Evolutionary conservation across 2,113 vertebrate species (phyloP).

Genomic region (Argyrosomus japonicus): DNA sequence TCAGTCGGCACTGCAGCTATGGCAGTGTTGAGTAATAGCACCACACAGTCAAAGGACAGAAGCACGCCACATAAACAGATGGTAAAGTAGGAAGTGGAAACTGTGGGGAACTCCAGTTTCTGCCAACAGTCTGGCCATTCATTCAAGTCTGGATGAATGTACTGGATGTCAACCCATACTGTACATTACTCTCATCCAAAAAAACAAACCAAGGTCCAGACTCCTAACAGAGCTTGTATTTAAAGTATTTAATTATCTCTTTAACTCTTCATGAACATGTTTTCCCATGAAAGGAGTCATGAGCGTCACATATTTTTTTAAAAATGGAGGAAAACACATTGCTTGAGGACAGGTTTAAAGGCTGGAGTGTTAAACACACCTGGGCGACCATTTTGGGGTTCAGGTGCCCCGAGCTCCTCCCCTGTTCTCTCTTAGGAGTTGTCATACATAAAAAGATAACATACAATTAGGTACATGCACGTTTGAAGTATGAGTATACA

Average conservation of each 20-base stretch:
- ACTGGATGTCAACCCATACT: conserved; percentile 21
- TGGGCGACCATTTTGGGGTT: conserved; percentile 49
- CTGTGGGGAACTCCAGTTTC: conserved; percentile 40
- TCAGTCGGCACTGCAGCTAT: conserved; percentile 8
- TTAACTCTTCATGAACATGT: background rate
- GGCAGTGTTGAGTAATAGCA: conserved; percentile 41
- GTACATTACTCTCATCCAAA: conserved; percentile 7
- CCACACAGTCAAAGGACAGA: conserved; percentile 50
- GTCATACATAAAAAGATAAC: conserved; percentile 38
- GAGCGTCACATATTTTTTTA: background rate
- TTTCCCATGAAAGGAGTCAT: background rate
- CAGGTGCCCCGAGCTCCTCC: conserved; percentile 23
- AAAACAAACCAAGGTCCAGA: background rate
- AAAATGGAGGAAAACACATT: background rate
- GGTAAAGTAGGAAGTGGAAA: conserved; percentile 67
- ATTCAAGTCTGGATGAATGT: conserved; percentile 59
- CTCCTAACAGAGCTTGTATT: background rate
- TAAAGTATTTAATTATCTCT: background rate
- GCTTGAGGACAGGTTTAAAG: background rate
- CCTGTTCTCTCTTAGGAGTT: conserved; percentile 36
- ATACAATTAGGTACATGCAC: conserved; percentile 21
- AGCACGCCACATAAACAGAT: conserved; percentile 61
- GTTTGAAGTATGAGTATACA: background rate
- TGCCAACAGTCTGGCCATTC: conserved; percentile 59
- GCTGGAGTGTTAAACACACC: conserved; percentile 59